Evolutionary conservation across 2,113 vertebrate species (phyloP), one percentile per base, ranked within the genome.

Genomic region (Fulica atra): DNA sequence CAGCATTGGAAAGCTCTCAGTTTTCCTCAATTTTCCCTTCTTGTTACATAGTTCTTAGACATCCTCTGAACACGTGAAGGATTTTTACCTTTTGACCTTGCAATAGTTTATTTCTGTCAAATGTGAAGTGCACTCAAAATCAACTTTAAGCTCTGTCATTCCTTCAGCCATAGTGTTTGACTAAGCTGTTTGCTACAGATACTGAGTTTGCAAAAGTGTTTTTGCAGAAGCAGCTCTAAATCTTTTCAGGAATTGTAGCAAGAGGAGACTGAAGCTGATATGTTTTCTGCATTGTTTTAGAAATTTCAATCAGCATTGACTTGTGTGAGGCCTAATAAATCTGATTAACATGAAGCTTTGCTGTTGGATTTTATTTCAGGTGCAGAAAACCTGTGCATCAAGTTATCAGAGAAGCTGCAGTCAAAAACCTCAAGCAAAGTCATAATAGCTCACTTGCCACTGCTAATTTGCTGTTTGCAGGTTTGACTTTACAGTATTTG

Each of bases 381-480:
- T 94, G 99, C 99, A 48, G 99, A 99, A 97, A 99, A 99, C 94
- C 97, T 99, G 93, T 99, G 99, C 93, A 98, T 98, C 92, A 99
- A 99, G 93, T 97, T 99, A 8, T 99, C 99, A 3, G 99, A 99
- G 96, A 99, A 99, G 92, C 98, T 99, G 48, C 99, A 99, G 97
- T 99, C 99, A 1, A 99, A 99, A 98, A 99, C 99, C 0, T 99
- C 99, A 29, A 99, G 99, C 97, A 99, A 99, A 98, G 98, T 99
- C 95, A 99, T 99, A 96, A 99, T 99, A 28, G 99, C 99, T 13
- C 99, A 99, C 95, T 98, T 99, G 98, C 99, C 99, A 3, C 96
- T 99, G 80, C 98, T 99, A 9, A 99, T 99, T 97, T 99, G 99
- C 97, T 99, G 99, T 93, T 95, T 99, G 57, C 99, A 99, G 99